phyloP scores from a whole-genome alignment of 2,113 vertebrate species.

The Sialia sialis region DNA sequence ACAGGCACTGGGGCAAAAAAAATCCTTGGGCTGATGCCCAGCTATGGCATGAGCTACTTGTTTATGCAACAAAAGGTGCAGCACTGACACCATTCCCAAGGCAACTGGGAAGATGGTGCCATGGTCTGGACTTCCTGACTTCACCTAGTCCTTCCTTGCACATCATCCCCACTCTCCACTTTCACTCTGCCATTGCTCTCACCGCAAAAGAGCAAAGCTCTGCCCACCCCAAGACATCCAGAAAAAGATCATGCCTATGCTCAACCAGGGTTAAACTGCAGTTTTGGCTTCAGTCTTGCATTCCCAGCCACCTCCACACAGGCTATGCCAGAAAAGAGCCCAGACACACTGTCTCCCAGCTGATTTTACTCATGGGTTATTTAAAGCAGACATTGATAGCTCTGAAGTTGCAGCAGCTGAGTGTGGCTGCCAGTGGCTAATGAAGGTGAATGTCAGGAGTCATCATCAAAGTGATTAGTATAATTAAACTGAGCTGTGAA shows the following conservation, averaged over 20 bases:
- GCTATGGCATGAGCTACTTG: not conserved
- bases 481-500: not conserved
- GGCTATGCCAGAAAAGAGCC: not conserved
- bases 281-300: not conserved
- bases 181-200: not conserved
- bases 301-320: not conserved
- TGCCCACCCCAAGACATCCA: not conserved
- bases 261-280: not conserved
- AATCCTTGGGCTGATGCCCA: not conserved
- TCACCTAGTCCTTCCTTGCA: not conserved
- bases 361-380: slow-evolving; percentile 47
- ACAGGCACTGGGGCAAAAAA: not conserved
- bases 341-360: slow-evolving; percentile 41
- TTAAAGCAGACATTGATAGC: slow-evolving; percentile 47
- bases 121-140: not conserved
- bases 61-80: not conserved
- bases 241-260: not conserved
- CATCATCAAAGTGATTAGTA: not conserved
- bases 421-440: not conserved
- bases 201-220: not conserved
- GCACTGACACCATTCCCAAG: not conserved
- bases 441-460: slow-evolving; percentile 41
- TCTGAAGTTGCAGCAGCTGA: slow-evolving; percentile 10
- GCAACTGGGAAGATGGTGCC: not conserved
- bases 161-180: not conserved